Percentiles rank a stretch among this genome's conserved stretches.
These are phyloP conservation scores for Flexamia atlantica DNA, from an alignment of 2,888 invertebrate genomes.

Conservation along the genomic window DNA sequence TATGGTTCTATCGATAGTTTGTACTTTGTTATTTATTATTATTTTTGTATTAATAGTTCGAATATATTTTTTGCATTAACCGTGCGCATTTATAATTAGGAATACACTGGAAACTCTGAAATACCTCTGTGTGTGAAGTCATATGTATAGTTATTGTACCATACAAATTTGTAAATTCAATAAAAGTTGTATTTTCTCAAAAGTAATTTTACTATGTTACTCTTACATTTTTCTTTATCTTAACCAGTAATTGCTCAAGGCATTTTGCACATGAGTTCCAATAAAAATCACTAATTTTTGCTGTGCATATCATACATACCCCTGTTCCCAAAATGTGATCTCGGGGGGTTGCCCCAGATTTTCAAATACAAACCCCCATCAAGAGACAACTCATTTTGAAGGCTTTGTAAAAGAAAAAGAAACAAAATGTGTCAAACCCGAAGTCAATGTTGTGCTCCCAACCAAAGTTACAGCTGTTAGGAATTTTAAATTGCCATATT, in stretches of 20 bases:
- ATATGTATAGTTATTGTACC: slow-evolving; percentile 20
- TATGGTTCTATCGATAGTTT: slow-evolving; percentile 20
- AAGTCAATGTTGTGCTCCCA: too few relatives aligned
- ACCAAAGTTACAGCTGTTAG: too few relatives aligned
- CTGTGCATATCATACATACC: too few relatives aligned
- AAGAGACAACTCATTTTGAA: too few relatives aligned
- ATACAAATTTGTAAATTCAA: slow-evolving; percentile 21
- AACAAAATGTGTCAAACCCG: too few relatives aligned
- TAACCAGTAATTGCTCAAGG: not conserved
- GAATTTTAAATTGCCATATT: too few relatives aligned
- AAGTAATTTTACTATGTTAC: not conserved
- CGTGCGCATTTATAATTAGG: not conserved
- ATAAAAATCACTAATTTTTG: too few relatives aligned
- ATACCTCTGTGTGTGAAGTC: not conserved
- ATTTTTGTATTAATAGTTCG: slow-evolving; percentile 43
- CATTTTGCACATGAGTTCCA: too few relatives aligned
- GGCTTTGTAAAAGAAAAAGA: too few relatives aligned
- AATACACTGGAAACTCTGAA: not conserved
- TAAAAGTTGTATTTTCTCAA: slow-evolving; percentile 19
- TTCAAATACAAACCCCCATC: too few relatives aligned
- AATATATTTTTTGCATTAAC: not conserved
- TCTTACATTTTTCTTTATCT: not conserved
- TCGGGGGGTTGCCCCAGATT: too few relatives aligned
- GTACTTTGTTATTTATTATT: slow-evolving; percentile 26
- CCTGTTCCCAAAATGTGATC: too few relatives aligned